phyloP scores from a whole-genome alignment of 2,797 vertebrate genomes.

The Rhinella marina region DNA sequence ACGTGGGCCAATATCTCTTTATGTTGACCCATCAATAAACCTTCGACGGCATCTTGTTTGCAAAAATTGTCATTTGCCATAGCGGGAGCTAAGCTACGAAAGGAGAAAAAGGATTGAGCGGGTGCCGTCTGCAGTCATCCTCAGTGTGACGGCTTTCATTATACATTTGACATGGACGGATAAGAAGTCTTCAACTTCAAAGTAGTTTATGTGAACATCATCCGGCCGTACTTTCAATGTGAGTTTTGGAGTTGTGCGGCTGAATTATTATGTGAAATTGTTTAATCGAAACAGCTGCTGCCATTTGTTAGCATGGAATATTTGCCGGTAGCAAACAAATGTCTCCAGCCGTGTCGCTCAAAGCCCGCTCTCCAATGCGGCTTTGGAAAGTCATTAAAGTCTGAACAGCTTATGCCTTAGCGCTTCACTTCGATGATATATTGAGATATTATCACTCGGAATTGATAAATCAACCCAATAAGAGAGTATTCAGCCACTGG shows the following conservation, averaged over 20 bases:
- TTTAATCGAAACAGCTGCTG: conserved; percentile 53
- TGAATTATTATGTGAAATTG: conserved; percentile 55
- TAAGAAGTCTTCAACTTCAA: conserved; percentile 54
- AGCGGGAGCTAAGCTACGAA: not conserved
- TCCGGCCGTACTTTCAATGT: conserved; percentile 28
- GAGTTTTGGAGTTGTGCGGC: conserved; percentile 13
- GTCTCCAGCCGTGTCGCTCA: conserved; percentile 40
- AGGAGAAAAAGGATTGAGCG: not conserved
- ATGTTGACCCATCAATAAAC: not conserved
- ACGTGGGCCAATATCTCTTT: not conserved
- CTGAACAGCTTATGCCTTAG: conserved; percentile 47
- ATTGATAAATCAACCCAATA: conserved; percentile 59
- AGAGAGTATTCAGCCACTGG: conserved; percentile 51
- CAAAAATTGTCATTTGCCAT: conserved; percentile 5
- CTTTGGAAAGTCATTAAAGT: conserved; percentile 54
- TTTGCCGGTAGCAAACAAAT: conserved; percentile 55
- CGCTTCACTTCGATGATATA: conserved; percentile 44
- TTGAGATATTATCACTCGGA: conserved; percentile 57
- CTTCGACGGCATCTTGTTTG: not conserved
- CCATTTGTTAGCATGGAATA: conserved; percentile 50
- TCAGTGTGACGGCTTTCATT: conserved; percentile 27
- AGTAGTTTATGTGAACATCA: conserved; percentile 36
- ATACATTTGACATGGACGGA: conserved; percentile 43
- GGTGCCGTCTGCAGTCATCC: conserved; percentile 20
- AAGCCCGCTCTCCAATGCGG: conserved; percentile 29